These are phyloP conservation scores for Pantherophis alleghaniensis DNA, from an alignment of 2,797 vertebrate species.

Conservation along the genomic window DNA sequence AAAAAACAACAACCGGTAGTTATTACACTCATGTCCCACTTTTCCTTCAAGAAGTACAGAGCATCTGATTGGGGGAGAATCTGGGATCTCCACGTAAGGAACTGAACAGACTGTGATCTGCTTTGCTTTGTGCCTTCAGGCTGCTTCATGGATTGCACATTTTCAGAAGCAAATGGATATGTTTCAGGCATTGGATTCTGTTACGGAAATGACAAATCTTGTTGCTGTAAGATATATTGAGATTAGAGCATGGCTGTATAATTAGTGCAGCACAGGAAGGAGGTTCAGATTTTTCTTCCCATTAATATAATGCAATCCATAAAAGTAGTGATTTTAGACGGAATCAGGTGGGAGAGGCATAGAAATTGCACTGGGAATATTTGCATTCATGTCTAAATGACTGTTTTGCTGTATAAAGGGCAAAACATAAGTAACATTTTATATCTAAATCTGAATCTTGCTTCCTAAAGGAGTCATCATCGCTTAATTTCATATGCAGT, in stretches of 20 bases:
- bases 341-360: neutral
- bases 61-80: conserved; percentile 12
- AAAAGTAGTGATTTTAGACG: conserved; percentile 12
- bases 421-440: conserved; percentile 10
- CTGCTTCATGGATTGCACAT: neutral
- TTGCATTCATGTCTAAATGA: neutral
- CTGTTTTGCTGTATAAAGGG: conserved; percentile 34
- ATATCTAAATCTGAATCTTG: conserved; percentile 29
- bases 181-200: conserved; percentile 1
- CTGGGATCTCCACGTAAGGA: conserved; percentile 21
- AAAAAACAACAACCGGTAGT: neutral
- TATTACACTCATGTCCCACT: neutral
- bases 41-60: conserved; percentile 17
- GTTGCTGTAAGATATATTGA: conserved; percentile 27
- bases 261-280: conserved; percentile 27
- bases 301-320: conserved; percentile 8
- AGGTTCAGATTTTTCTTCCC: neutral
- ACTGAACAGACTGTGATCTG: conserved; percentile 2
- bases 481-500: conserved; percentile 35
- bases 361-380: neutral
- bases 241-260: conserved; percentile 24
- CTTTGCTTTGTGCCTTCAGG: conserved; percentile 5
- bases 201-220: neutral
- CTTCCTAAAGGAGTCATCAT: neutral
- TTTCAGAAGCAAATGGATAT: neutral